Evolutionary conservation across 2,113 vertebrate genomes (phyloP).

Genomic region (Scomber scombrus): DNA sequence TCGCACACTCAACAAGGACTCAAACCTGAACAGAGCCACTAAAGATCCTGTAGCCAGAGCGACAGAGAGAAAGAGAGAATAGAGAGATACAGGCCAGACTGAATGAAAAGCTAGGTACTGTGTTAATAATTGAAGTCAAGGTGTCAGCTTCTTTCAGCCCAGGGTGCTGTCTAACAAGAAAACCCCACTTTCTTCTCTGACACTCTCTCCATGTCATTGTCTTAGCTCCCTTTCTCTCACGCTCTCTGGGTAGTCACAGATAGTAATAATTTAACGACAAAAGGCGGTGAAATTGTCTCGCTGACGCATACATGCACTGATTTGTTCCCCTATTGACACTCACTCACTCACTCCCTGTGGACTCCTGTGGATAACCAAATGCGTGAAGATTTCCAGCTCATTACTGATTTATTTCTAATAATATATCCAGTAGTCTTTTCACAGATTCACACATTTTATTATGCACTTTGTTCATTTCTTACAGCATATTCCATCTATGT

Average conservation of each 20-base stretch:
- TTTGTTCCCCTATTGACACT: background rate
- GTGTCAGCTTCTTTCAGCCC: slow-evolving; percentile 64
- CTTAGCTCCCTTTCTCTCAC: slow-evolving; percentile 15
- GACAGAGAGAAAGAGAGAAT: background rate
- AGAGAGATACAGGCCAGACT: slow-evolving; percentile 9
- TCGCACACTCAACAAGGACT: background rate
- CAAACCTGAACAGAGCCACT: background rate
- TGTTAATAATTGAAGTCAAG: slow-evolving; percentile 74
- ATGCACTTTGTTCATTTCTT: background rate
- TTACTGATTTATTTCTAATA: background rate
- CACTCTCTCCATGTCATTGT: slow-evolving; percentile 1
- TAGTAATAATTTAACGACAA: slow-evolving; percentile 40
- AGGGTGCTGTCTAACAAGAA: slow-evolving; percentile 57
- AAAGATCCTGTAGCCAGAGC: slow-evolving; percentile 14
- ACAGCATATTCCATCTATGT: background rate
- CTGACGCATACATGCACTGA: background rate
- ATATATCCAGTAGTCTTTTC: background rate
- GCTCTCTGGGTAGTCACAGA: slow-evolving; percentile 12
- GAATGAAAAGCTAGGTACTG: slow-evolving; percentile 62
- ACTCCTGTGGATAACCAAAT: background rate
- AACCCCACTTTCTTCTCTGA: slow-evolving; percentile 22
- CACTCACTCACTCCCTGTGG: background rate
- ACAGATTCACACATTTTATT: background rate
- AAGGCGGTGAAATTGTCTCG: slow-evolving; percentile 6
- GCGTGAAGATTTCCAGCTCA: background rate